Base-by-base conservation (phyloP, 2,888 invertebrate genomes). In the Bellardia pandia region DNA sequence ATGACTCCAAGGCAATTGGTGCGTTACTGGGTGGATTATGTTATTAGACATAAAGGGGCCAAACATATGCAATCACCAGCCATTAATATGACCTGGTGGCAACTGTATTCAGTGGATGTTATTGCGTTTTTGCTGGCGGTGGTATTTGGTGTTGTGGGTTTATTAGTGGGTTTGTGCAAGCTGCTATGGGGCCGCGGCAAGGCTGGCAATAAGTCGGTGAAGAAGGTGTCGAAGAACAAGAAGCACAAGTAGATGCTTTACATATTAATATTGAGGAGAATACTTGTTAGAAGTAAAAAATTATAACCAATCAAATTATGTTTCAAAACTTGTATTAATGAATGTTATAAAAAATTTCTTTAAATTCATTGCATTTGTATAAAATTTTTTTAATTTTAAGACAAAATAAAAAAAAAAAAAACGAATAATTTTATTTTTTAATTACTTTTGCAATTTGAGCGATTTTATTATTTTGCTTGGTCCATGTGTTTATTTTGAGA, bases 21-120 rank as follows among this genome's bases (percentile, higher is more conserved):
- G 0, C 93, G 94, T 88, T 95, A 91, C 90, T 95, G 95, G 95
- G 93, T 94, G 48, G 95, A 95, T 89, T 95, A 95, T 90, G 94
- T 95, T 0, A 92, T 95, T 13, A 93, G 95, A 60, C 92, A 95
- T 90, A 94, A 94, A 56, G 95, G 95, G 9, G 94, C 94, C 0
- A 91, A 92, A 5, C 94, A 93, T 88, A 93, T 95, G 90, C 95
- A 94, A 86, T 94, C 94, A 89, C 94, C 94, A 7, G 94, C 94
- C 0, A 88, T 93, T 13, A 90, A 94, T 64, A 89, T 95, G 84
- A 93, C 92, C 83, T 94, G 94, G 92, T 85, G 94, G 30, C 93
- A 93, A 6, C 93, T 93, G 81, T 91, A 90, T 75, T 94, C 94
- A 91, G n/a, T 95, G 45, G 95, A 95, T 90, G 94, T 95, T 16